Base-by-base conservation (phyloP, 2,113 vertebrate species). In the Prietella phreatophila region DNA sequence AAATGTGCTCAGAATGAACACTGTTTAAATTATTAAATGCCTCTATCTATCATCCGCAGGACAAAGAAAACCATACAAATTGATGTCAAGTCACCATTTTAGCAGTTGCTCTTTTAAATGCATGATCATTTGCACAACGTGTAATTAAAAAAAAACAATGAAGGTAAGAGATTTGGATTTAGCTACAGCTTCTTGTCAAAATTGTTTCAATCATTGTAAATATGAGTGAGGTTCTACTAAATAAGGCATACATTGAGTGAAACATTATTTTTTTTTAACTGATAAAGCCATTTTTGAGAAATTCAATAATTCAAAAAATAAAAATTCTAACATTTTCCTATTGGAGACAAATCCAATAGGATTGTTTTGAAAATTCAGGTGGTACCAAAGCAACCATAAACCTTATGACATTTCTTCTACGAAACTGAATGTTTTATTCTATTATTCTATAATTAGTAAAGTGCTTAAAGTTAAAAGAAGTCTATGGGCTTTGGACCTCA, bases 391-490 rank as follows among this genome's bases (percentile, higher is more conserved):
- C 20, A 39, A 42, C 22, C 14, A 25, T 15, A 61, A 61, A 82
- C 33, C 11, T 36, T 25, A 30, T 25, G 10, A 58, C 53, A 58
- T 36, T 19, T 55, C 6, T 30, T n/a, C 25, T 53, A 22, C 0
- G 36, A 56, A 58, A 13, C 30, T 20, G 47, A 3, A 17, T 55
- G 53, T 56, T 56, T 80, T 81, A 30, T 22, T 25, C 14, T 8
- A 13, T 61, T 82, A 82, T 15, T 42, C 33, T 27, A 39, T 15
- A 33, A 61, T 82, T 82, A 61, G 80, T 82, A 82, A 61, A 82
- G 80, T 82, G 80, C 80, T 82, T 39, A 8, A 61, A 82, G 80
- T 81, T 81, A 60, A 13, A 81, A 2, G 8, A 61, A 14, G 14
- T 36, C 33, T 61, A 39, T 39, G 5, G 19, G 80, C 19, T 82